phyloP scores from a whole-genome alignment of 2,797 vertebrate species.

The Chelmon rostratus region DNA sequence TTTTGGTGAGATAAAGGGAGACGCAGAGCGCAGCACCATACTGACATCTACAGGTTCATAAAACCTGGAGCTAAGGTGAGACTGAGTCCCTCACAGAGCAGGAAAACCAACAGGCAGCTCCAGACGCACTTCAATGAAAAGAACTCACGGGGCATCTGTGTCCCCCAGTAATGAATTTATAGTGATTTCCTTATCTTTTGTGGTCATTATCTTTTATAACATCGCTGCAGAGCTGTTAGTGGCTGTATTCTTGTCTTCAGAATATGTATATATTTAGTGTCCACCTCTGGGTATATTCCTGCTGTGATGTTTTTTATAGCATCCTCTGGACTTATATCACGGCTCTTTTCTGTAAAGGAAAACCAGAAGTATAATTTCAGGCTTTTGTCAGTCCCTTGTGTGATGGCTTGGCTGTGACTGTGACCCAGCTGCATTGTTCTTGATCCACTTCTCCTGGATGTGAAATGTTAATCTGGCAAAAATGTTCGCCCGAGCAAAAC shows the following conservation, averaged over 20 bases:
- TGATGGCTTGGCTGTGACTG: slow-evolving; percentile 37
- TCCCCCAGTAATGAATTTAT: neutral
- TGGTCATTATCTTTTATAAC: neutral
- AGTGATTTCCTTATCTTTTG: neutral
- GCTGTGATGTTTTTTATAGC: slow-evolving; percentile 36
- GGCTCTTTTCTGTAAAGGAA: slow-evolving; percentile 36
- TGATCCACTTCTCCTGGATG: slow-evolving; percentile 43
- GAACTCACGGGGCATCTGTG: neutral
- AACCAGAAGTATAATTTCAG: slow-evolving; percentile 55
- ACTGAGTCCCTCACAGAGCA: neutral
- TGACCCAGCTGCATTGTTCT: slow-evolving; percentile 63
- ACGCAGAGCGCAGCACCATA: slow-evolving; percentile 78
- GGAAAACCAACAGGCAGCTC: neutral
- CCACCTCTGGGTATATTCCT: neutral
- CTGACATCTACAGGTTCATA: slow-evolving; percentile 88
- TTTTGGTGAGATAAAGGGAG: slow-evolving; percentile 73
- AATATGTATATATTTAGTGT: slow-evolving; percentile 9
- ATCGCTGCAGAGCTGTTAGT: neutral
- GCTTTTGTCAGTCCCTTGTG: slow-evolving; percentile 41
- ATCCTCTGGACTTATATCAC: slow-evolving; percentile 15
- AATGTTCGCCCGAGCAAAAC: slow-evolving; percentile 33
- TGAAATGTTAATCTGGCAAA: slow-evolving; percentile 62
- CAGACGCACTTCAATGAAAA: neutral
- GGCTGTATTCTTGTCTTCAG: neutral
- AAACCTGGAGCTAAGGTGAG: slow-evolving; percentile 73